Base-by-base conservation (phyloP, 2,113 vertebrate genomes). In the Gymnobelideus leadbeateri region DNA sequence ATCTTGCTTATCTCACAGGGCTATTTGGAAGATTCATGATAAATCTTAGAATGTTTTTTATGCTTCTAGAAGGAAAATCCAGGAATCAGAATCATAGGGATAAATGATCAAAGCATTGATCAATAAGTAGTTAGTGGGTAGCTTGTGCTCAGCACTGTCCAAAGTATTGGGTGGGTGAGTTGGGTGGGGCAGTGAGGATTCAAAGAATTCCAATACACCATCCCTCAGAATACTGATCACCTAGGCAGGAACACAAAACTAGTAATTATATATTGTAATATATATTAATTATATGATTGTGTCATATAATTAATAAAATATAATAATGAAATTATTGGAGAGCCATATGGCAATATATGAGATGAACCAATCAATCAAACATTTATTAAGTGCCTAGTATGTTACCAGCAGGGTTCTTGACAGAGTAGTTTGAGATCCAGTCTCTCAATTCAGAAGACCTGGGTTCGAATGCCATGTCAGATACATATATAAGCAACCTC, bases 1-100 rank as follows among this genome's bases (percentile, higher is more conserved):
- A 1, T 12, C 51, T 50, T 10, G 5, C 31, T n/a, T 3, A 11
- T 2, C 25, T 92, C 23, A 3, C 2, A 8, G 10, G 37, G 25
- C 68, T 3, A 23, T 2, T 3, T 47, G 61, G 50, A 50, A 43
- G 31, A 6, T 0, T 23, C 24, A 10, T 24, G 52, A 31, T 1
- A 7, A 47, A 7, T 37, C 24, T 19, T 11, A 1, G 54, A 6
- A 4, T 11, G 31, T n/a, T 43, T 5, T 51, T 7, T 0, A 7
- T 8, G 21, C 26, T 37, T 8, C 47, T 0, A 1, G 8, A n/a
- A 89, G 51, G 31, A 11, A 89, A 28, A 31, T 8, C 4, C 0
- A 50, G 53, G 49, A 28, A 31, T 1, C 0, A 1, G 26, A 25
- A 3, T 6, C n/a, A 1, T 4, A 5, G 53, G 46, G 6, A 52